phyloP scores from a whole-genome alignment of 2,888 invertebrate genomes.

The Thera britannica region DNA sequence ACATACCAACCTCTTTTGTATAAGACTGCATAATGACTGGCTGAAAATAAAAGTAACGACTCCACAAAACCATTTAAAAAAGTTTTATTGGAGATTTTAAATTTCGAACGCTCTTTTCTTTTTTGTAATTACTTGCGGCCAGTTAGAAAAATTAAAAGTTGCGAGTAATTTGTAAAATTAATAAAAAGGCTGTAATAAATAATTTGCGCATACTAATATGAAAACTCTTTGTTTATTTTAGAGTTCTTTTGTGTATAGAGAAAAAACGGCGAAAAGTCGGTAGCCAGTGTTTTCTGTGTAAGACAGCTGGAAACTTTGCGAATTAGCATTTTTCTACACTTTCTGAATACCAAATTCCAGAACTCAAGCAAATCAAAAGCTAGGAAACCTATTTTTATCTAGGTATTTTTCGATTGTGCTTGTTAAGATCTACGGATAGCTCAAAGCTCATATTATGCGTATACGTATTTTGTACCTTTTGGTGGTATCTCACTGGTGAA shows the following conservation, averaged over 20 bases:
- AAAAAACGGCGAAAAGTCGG: neutral
- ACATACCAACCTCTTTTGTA: neutral
- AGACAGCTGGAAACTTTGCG: constrained; percentile 5
- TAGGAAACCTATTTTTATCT: neutral
- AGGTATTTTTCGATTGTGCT: neutral
- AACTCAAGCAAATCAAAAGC: neutral
- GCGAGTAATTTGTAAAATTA: constrained; percentile 55
- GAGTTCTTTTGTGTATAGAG: constrained; percentile 1
- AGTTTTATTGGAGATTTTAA: constrained; percentile 53
- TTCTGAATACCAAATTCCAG: constrained; percentile 14
- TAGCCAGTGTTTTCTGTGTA: constrained; percentile 5
- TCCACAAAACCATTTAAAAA: constrained; percentile 45
- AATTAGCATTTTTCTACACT: constrained; percentile 12
- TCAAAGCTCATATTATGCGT: too few species aligned
- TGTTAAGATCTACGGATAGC: too few species aligned
- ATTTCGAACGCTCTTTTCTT: constrained; percentile 56
- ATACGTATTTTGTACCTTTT: too few species aligned
- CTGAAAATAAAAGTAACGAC: constrained; percentile 27
- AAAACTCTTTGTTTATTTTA: too few species aligned
- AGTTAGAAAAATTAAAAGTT: constrained; percentile 63
- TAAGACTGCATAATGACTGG: constrained; percentile 12
- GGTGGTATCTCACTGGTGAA: too few species aligned
- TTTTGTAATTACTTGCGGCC: constrained; percentile 66
- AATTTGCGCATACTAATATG: neutral
- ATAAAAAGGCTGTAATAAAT: constrained; percentile 27